A percentile compares a stretch with the other conserved stretches of the same genome.
These are phyloP conservation scores for Mechanitis mazaeus DNA, from an alignment of 2,888 invertebrate genomes.

Conservation along the genomic window DNA sequence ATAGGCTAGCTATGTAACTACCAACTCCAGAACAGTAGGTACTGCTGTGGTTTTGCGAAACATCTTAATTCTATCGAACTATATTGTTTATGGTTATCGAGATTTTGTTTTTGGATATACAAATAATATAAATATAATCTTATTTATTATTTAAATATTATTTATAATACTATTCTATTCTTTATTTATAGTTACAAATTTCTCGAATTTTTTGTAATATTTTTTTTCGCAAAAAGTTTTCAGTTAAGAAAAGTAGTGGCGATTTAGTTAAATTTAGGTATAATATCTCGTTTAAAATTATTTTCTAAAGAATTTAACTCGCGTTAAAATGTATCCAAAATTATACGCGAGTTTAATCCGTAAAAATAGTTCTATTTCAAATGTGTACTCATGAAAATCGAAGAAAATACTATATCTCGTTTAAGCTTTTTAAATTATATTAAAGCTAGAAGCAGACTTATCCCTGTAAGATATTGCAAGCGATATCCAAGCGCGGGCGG, in stretches of 20 bases:
- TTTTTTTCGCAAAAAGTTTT: too few relatives aligned
- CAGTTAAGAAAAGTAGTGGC: too few relatives aligned
- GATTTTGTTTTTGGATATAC: background rate
- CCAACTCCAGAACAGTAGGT: constrained; percentile 49
- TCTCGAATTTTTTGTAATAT: too few relatives aligned
- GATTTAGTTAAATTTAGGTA: too few relatives aligned
- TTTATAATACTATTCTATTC: too few relatives aligned
- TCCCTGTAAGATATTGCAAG: constrained; percentile 62
- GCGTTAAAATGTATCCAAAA: too few relatives aligned
- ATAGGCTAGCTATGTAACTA: constrained; percentile 74
- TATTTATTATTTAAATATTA: background rate
- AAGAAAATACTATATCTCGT: too few relatives aligned
- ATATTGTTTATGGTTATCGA: constrained; percentile 5
- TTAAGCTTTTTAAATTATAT: constrained; percentile 11
- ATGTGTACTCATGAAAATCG: too few relatives aligned
- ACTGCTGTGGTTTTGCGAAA: constrained; percentile 69
- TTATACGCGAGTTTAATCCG: too few relatives aligned
- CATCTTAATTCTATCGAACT: constrained; percentile 62
- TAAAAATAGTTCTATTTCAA: too few relatives aligned
- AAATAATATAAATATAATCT: background rate
- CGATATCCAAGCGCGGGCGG: constrained; percentile 66
- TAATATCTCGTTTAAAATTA: background rate
- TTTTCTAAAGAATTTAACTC: background rate
- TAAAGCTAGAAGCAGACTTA: constrained; percentile 31
- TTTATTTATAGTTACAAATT: too few relatives aligned